phyloP scores from a whole-genome alignment of 1,140 invertebrate species.

The Drosophila pseudoananassae region DNA sequence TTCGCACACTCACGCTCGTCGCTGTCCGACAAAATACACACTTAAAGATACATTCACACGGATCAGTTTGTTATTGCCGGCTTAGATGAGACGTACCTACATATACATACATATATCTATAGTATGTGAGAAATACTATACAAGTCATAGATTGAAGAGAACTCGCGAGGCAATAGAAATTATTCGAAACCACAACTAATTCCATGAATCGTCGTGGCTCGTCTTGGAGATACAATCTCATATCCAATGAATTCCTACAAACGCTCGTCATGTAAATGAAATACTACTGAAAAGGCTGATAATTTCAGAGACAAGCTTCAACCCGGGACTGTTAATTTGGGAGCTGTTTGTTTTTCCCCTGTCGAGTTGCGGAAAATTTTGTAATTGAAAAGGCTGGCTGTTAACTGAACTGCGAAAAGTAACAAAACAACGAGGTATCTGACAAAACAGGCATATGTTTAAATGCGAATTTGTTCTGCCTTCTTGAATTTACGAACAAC shows the following conservation, averaged over 20 bases:
- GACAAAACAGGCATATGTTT: slow-evolving; percentile 10
- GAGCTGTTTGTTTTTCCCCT: slow-evolving; percentile 15
- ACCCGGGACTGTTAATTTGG: slow-evolving; percentile 27
- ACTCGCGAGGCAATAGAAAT: slow-evolving; percentile 1
- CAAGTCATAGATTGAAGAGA: slow-evolving; percentile 27
- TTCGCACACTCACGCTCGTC: slow-evolving; percentile 63
- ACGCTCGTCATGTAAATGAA: slow-evolving; percentile 36
- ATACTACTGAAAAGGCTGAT: slow-evolving; percentile 25
- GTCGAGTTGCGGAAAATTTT: slow-evolving; percentile 37
- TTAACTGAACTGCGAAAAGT: slow-evolving; percentile 44
- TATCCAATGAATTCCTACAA: slow-evolving; percentile 40
- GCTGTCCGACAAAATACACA: slow-evolving; percentile 45
- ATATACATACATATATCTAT: not conserved
- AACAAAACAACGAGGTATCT: slow-evolving; percentile 4
- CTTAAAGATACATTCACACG: slow-evolving; percentile 72
- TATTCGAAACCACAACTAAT: slow-evolving; percentile 21
- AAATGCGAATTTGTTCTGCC: slow-evolving; percentile 46
- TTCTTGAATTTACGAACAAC: slow-evolving; percentile 13
- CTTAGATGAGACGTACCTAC: slow-evolving; percentile 19
- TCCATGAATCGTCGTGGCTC: slow-evolving; percentile 42
- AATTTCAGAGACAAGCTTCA: slow-evolving; percentile 39
- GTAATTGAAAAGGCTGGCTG: slow-evolving; percentile 49
- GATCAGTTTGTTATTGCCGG: slow-evolving; percentile 38
- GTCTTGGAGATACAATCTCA: slow-evolving; percentile 34
- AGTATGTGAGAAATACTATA: slow-evolving; percentile 6